Conservation (phyloP, 2,888 invertebrate species). For the Calameuta pallipes region DNA sequence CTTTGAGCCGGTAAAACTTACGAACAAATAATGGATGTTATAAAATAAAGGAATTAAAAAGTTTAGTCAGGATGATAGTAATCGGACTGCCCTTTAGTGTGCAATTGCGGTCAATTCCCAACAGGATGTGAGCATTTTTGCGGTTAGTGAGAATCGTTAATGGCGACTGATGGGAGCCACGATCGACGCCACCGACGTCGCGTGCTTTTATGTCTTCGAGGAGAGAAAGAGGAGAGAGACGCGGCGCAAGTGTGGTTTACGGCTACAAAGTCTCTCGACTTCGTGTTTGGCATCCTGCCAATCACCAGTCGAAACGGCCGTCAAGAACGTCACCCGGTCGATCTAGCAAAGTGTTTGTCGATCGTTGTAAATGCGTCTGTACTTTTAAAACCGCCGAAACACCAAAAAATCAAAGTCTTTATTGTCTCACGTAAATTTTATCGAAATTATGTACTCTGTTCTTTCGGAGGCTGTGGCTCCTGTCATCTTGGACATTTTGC, state of each 20-base stretch:
- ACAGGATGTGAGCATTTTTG: not conserved
- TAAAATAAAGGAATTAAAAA: not conserved
- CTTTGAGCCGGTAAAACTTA: not conserved
- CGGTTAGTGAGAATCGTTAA: not conserved
- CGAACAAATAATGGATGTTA: not conserved
- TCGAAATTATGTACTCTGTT: not conserved
- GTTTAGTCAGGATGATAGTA: not conserved
- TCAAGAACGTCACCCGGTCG: not conserved
- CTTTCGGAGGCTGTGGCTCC: not conserved
- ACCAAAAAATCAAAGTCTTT: not conserved
- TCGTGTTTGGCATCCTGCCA: not conserved
- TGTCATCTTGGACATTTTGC: not conserved
- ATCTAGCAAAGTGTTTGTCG: not conserved
- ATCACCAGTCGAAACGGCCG: not conserved
- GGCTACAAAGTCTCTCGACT: not conserved
- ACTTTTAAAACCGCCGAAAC: not conserved
- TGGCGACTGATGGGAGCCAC: not conserved
- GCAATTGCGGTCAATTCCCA: not conserved
- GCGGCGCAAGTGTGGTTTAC: not conserved
- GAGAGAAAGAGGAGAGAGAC: not conserved
- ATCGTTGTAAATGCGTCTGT: not conserved
- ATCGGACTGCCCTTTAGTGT: not conserved
- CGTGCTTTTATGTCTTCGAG: not conserved
- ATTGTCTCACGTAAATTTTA: not conserved
- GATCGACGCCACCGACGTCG: not conserved